A percentile compares a stretch with the other conserved stretches of the same genome.
These are phyloP conservation scores for Epinotia brunnichana DNA, from an alignment of 2,888 invertebrate genomes.

Conservation along the genomic window DNA sequence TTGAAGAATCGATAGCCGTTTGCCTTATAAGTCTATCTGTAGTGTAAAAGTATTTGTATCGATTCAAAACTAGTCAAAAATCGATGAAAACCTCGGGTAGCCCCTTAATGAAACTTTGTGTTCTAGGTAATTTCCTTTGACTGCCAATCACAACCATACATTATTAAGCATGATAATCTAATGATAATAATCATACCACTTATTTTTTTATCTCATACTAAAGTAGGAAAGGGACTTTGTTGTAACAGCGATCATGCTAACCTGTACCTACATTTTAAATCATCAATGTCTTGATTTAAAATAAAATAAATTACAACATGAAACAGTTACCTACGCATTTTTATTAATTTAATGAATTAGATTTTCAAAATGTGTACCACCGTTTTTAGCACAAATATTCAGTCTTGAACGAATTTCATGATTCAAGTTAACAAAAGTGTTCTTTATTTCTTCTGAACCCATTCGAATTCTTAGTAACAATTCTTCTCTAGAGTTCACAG, in stretches of 20 bases:
- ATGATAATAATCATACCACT: slow-evolving; percentile 7
- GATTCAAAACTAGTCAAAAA: too few relatives aligned
- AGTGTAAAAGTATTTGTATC: too few relatives aligned
- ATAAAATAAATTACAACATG: slow-evolving; percentile 11
- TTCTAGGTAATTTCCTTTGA: not conserved
- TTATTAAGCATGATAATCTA: slow-evolving; percentile 11
- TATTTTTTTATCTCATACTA: not conserved
- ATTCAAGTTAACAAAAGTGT: slow-evolving; percentile 12
- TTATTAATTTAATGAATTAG: slow-evolving; percentile 12
- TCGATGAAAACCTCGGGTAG: too few relatives aligned
- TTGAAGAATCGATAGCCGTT: too few relatives aligned
- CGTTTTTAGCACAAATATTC: slow-evolving; percentile 19
- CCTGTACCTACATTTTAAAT: slow-evolving; percentile 17
- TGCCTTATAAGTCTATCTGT: too few relatives aligned
- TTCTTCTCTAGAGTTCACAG: slow-evolving; percentile 10
- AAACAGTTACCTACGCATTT: slow-evolving; percentile 18
- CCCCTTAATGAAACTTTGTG: slow-evolving; percentile 2
- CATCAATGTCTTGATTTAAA: too few relatives aligned
- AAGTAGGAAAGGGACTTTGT: slow-evolving; percentile 15
- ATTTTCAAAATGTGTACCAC: slow-evolving; percentile 32
- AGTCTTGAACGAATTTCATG: slow-evolving; percentile 14
- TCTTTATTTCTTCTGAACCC: slow-evolving; percentile 12
- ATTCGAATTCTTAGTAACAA: slow-evolving; percentile 1
- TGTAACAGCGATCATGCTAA: slow-evolving; percentile 15
- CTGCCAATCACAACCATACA: slow-evolving; percentile 2